These are phyloP conservation scores for Anniella stebbinsi DNA, from an alignment of 2,797 vertebrate genomes.

Conservation along the genomic window DNA sequence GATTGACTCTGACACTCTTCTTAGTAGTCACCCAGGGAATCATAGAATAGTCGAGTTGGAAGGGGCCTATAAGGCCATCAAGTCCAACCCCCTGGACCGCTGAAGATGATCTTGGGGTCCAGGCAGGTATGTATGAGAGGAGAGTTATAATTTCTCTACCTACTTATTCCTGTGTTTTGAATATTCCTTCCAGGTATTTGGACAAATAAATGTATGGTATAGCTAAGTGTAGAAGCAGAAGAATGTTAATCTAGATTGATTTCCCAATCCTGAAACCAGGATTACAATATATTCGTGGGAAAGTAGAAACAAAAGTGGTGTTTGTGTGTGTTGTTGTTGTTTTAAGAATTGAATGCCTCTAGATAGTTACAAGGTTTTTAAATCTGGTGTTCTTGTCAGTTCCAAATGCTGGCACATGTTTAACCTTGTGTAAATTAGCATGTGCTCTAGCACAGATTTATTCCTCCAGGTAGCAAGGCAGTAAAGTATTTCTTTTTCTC, in stretches of 20 bases:
- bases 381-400: conserved; percentile 16
- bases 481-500: not conserved
- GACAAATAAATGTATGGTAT: not conserved
- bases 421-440: conserved; percentile 22
- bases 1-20: too few species aligned
- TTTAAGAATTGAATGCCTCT: not conserved
- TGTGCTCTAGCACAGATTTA: not conserved
- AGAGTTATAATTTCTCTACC: not conserved
- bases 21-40: too few species aligned
- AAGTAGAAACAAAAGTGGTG: not conserved
- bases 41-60: too few species aligned
- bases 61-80: too few species aligned
- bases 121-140: too few species aligned
- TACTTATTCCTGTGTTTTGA: not conserved
- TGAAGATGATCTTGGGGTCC: too few species aligned
- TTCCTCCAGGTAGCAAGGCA: conserved; percentile 9
- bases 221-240: not conserved
- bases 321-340: not conserved
- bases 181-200: not conserved
- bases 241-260: not conserved
- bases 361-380: conserved; percentile 6
- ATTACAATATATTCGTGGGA: not conserved
- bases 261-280: not conserved
- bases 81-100: too few species aligned
- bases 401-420: conserved; percentile 12